Percentiles rank a stretch among this genome's conserved stretches.
Evolutionary conservation across 2,797 vertebrate genomes (phyloP).

Genomic region (Erithacus rubecula): DNA sequence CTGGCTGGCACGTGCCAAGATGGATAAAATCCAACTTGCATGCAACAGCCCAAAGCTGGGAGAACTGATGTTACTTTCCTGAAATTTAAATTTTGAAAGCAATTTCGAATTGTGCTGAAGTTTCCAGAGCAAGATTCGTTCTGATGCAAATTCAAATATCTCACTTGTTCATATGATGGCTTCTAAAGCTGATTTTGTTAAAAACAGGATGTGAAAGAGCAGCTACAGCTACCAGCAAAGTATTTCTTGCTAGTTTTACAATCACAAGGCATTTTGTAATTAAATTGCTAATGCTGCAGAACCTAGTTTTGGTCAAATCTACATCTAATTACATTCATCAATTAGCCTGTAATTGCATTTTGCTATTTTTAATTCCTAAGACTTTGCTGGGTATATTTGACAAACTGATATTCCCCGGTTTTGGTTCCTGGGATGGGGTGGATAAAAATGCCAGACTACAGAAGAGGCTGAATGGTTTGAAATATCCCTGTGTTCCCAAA

Average conservation of each 20-base stretch:
- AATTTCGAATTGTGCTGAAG: neutral
- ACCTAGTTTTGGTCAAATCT: constrained; percentile 24
- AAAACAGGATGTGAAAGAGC: neutral
- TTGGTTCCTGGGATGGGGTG: neutral
- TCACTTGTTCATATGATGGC: neutral
- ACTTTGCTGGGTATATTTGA: neutral
- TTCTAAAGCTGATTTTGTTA: neutral
- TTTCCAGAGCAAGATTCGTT: neutral
- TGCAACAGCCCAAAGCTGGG: neutral
- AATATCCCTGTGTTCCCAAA: neutral
- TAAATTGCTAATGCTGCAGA: constrained; percentile 26
- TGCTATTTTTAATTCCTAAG: constrained; percentile 11
- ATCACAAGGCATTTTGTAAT: neutral
- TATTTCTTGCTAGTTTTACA: neutral
- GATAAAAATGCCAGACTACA: neutral
- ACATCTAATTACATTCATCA: constrained; percentile 24
- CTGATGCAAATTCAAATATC: neutral
- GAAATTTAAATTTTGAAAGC: neutral
- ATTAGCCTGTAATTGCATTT: constrained; percentile 46
- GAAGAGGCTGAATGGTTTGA: neutral
- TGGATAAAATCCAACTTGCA: neutral
- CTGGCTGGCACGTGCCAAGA: neutral
- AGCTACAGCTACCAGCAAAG: neutral
- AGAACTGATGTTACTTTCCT: neutral
- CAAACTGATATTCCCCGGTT: neutral